Percentiles rank a stretch among this genome's conserved stretches.
These are phyloP conservation scores for Zhengitettix transpicula DNA, from an alignment of 2,888 invertebrate genomes.

Conservation along the genomic window DNA sequence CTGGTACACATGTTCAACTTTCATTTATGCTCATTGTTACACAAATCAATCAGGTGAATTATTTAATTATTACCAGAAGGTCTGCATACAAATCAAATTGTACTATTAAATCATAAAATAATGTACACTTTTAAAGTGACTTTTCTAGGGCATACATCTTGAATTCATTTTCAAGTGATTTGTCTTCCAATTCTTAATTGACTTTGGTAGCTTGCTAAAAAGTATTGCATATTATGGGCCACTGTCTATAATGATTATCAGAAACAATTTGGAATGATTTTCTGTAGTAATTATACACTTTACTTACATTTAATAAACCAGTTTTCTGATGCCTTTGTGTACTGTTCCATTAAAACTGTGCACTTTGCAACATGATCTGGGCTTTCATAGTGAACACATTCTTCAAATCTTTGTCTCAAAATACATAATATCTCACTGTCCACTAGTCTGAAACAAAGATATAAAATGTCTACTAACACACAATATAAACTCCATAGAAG, in stretches of 20 bases:
- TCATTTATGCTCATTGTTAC: no score
- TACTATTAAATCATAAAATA: no score
- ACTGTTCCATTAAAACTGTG: slow-evolving; percentile 44
- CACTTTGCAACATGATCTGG: slow-evolving; percentile 57
- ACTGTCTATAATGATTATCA: neutral
- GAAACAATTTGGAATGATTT: neutral
- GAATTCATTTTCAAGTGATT: no score
- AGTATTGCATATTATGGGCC: neutral
- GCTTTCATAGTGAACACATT: slow-evolving; percentile 62
- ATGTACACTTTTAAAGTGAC: no score
- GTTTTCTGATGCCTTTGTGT: slow-evolving; percentile 61
- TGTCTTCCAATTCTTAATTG: no score
- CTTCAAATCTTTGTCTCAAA: slow-evolving; percentile 66
- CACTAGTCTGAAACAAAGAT: slow-evolving; percentile 43
- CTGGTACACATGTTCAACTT: no score
- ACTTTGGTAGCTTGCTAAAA: neutral
- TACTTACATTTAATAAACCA: slow-evolving; percentile 87
- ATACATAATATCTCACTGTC: slow-evolving; percentile 70
- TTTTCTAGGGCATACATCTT: no score
- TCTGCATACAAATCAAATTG: no score
- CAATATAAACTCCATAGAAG: no score
- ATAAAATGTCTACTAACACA: no score
- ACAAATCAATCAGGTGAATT: no score
- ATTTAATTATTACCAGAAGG: no score
- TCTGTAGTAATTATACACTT: neutral